A percentile compares a stretch with the other conserved stretches of the same genome.
phyloP scores from a whole-genome alignment of 2,888 invertebrate genomes.

The Sarcophaga carnaria region DNA sequence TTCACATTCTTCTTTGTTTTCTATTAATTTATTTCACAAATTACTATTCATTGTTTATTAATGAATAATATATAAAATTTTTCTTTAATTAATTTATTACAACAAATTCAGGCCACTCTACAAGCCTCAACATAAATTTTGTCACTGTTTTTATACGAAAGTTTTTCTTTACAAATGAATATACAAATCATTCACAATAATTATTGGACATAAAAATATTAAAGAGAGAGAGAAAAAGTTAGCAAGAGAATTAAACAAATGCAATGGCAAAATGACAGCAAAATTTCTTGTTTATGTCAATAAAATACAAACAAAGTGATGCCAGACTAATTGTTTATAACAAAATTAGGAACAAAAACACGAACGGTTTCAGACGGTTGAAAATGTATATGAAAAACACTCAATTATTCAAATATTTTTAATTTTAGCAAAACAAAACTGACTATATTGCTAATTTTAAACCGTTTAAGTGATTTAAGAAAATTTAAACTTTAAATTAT shows the following conservation, averaged over 20 bases:
- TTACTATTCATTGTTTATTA: slow-evolving; percentile 51
- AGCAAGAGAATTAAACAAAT: not conserved
- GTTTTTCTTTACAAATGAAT: slow-evolving; percentile 49
- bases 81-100: slow-evolving; percentile 38
- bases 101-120: slow-evolving; percentile 37
- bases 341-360: too few relatives aligned
- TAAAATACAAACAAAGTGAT: not conserved
- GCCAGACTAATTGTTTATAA: not conserved
- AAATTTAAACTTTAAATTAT: too few relatives aligned
- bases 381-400: too few relatives aligned
- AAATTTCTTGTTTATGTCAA: slow-evolving; percentile 15
- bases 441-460: too few relatives aligned
- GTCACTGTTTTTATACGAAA: slow-evolving; percentile 50
- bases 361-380: too few relatives aligned
- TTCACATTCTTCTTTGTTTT: slow-evolving; percentile 20
- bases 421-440: too few relatives aligned
- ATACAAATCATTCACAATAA: slow-evolving; percentile 57
- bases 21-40: slow-evolving; percentile 35
- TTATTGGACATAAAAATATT: slow-evolving; percentile 22
- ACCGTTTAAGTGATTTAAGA: too few relatives aligned
- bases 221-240: slow-evolving; percentile 23
- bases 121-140: slow-evolving; percentile 34
- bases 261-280: slow-evolving; percentile 6
- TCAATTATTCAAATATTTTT: too few relatives aligned
- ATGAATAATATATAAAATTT: slow-evolving; percentile 18